These are phyloP conservation scores for Dicycla oo DNA, from an alignment of 2,888 invertebrate genomes.

Conservation along the genomic window DNA sequence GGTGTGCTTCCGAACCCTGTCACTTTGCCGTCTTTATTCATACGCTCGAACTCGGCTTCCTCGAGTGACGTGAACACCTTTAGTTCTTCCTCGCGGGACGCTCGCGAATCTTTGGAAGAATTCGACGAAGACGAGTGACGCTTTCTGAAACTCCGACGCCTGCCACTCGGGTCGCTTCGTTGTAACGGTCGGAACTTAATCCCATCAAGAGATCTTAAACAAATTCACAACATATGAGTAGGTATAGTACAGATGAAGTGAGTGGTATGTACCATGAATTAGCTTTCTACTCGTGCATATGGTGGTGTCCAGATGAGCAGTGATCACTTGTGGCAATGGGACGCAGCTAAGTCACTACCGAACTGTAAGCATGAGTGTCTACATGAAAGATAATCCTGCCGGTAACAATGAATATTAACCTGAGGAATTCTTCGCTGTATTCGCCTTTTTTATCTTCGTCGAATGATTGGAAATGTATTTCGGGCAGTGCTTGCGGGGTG, in stretches of 20 bases:
- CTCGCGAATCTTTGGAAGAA: slow-evolving; percentile 91
- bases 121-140: slow-evolving; percentile 91
- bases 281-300: slow-evolving; percentile 77
- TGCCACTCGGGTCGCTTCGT: slow-evolving; percentile 91
- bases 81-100: slow-evolving; percentile 92
- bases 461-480: slow-evolving; percentile 90
- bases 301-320: slow-evolving; percentile 65
- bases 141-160: slow-evolving; percentile 91
- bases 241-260: slow-evolving; percentile 82
- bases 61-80: slow-evolving; percentile 92
- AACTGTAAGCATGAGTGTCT: slow-evolving; percentile 76
- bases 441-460: slow-evolving; percentile 85
- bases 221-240: slow-evolving; percentile 82
- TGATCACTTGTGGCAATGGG: slow-evolving; percentile 65
- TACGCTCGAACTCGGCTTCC: slow-evolving; percentile 90
- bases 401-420: slow-evolving; percentile 85
- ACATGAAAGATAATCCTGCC: slow-evolving; percentile 71
- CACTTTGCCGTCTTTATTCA: slow-evolving; percentile 74
- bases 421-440: slow-evolving; percentile 88
- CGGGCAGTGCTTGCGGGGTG: slow-evolving; percentile 78
- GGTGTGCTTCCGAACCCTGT: slow-evolving; percentile 84
- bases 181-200: slow-evolving; percentile 91
- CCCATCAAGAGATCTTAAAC: slow-evolving; percentile 92
- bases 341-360: slow-evolving; percentile 78
- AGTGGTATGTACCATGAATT: slow-evolving; percentile 72